Base-by-base conservation (phyloP, 2,888 invertebrate species). In the Ormyrus rosae region DNA sequence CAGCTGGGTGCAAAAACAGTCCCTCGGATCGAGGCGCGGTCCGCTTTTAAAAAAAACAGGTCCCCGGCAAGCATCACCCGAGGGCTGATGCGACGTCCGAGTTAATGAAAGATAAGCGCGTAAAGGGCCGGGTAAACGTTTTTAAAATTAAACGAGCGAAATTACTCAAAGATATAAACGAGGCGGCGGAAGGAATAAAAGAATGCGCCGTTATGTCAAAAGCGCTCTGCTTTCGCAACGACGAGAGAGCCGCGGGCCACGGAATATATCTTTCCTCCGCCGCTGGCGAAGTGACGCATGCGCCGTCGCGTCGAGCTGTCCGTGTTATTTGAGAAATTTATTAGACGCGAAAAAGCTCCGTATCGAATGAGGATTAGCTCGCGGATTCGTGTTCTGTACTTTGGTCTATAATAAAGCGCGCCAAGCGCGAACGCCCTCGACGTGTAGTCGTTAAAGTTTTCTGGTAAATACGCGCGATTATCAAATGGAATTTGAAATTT, bases 141-240 rank as follows among this genome's bases (percentile, higher is more conserved):
- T 61, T 60, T 46, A 50, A 70, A 71, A 60, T 71, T 71, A 61
- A 71, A 60, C n/a, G 13, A 55, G 5, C 60, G 34, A 71, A 61
- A 71, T 71, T 71, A 71, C 70, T 71, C 50, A 34, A 71, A 71
- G 60, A 10, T 13, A 50, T 19, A 69, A 55, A 56, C 45, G 51
- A 69, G 50, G 34, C 34, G 56, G 10, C 46, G 13, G 10, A 46
- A n/a, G 60, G 8, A 34, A 60, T 60, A 71, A 71, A 60, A 71
- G 60, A 60, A 71, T 46, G n/a, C 53, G 72, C 72, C 72, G 72
- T 72, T 72, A 72, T n/a, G n/a, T 48, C 13, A 7, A 60, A 60
- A 45, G 63, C 63, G 63, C 56, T 56, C 56, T n/a, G 56, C 34
- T 60, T 60, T 60, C 50, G 58, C 13, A 8, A 48, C 5, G 10